Evolutionary conservation across 2,113 vertebrate genomes (phyloP), one percentile per base, ranked within the genome.

Genomic region (Solea solea): DNA sequence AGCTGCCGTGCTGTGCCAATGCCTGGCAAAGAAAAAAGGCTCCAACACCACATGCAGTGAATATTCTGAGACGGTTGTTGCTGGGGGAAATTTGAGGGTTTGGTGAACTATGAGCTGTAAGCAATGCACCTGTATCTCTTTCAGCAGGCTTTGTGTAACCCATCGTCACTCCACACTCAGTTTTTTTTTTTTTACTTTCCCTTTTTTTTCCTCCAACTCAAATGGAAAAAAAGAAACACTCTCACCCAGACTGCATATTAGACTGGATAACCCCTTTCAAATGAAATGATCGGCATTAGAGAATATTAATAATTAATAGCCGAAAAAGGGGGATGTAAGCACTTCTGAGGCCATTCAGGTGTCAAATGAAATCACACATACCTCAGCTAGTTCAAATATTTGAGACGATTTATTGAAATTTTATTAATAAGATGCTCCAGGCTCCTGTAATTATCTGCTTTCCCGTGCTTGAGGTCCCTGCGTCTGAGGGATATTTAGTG

Each of bases 401-500:
- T 88, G 83, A 83, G 74, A 55, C 66, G 60, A 79, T 83, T 84
- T 81, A 87, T 89, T 88, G 74, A 82, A 88, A 80, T 78, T 53
- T 53, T 79, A 78, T 84, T 88, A 83, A 84, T 86, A 79, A 84
- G 89, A 82, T 76, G 76, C 70, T 89, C 48, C 49, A 50, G 67
- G 72, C 74, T 72, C 48, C 78, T 82, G 69, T 80, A 89, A 86
- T 91, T 84, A 89, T 88, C 75, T 76, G 63, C 82, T 80, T 80
- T 74, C 75, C 28, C 8, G 70, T 7, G 68, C 81, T 72, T 68
- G 69, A 68, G 83, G 80, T 77, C 73, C 52, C 34, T 64, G 65
- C 61, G 82, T 85, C 58, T 49, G 72, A 84, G 81, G 83, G 75
- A 79, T 88, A 80, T 90, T 87, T 89, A 88, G 81, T 86, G 83